Percentiles rank a stretch among this genome's conserved stretches.
Evolutionary conservation across 2,113 vertebrate genomes (phyloP).

Genomic region (Serilophus lunatus): DNA sequence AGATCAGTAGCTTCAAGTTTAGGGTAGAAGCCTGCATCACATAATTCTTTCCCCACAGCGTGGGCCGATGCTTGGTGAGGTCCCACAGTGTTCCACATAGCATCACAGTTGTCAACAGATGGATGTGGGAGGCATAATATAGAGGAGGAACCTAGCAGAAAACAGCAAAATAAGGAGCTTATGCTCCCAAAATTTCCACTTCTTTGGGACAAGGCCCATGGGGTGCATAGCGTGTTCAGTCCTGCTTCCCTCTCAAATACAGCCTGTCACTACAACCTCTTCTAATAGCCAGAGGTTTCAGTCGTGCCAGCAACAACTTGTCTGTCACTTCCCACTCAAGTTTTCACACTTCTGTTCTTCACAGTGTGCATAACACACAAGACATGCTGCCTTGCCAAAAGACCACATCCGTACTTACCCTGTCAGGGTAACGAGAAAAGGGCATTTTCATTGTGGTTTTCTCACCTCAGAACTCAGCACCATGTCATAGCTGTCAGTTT

Average conservation of each 20-base stretch:
- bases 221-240: background rate
- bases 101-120: background rate
- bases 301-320: background rate
- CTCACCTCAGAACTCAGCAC: background rate
- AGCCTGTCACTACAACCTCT: background rate
- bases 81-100: background rate
- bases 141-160: background rate
- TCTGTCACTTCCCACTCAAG: background rate
- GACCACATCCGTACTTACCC: background rate
- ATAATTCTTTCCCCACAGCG: background rate
- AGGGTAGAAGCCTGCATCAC: background rate
- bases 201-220: background rate
- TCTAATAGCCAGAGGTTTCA: background rate
- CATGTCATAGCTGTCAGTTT: background rate
- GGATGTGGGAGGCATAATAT: rapidly evolving
- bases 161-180: background rate
- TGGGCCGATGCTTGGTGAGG: background rate
- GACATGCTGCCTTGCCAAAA: background rate
- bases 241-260: background rate
- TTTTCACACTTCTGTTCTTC: background rate
- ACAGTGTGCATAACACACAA: background rate
- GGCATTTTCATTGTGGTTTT: background rate
- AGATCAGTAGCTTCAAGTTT: background rate
- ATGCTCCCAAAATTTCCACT: background rate
- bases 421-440: background rate